Percentiles rank a stretch among this genome's conserved stretches.
These are phyloP conservation scores for Tapirus terrestris DNA, from an alignment of 2,113 vertebrate genomes.

Conservation along the genomic window DNA sequence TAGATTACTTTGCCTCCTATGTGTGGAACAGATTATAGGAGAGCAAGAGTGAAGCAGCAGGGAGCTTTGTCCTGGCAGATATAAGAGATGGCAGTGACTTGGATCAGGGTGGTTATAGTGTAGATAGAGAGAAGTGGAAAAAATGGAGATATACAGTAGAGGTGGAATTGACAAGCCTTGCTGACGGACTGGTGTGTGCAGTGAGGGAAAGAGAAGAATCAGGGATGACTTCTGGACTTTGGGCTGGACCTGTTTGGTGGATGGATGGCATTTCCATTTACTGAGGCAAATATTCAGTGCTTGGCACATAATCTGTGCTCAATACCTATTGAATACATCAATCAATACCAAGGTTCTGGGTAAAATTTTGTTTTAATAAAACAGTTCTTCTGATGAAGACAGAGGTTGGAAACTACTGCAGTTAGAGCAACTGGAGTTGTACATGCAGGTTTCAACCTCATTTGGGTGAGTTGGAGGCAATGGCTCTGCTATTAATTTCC, in stretches of 20 bases:
- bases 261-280: background rate
- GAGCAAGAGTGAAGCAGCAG: background rate
- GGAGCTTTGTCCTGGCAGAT: background rate
- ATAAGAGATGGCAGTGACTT: background rate
- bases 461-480: background rate
- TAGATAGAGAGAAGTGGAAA: background rate
- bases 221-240: background rate
- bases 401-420: background rate
- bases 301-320: background rate
- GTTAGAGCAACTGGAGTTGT: background rate
- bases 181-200: background rate
- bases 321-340: background rate
- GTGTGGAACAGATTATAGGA: background rate
- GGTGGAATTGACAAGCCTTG: background rate
- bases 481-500: background rate
- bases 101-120: background rate
- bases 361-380: background rate
- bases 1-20: background rate
- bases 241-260: background rate
- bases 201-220: background rate
- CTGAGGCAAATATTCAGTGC: background rate
- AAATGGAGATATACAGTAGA: background rate
- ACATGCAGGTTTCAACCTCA: background rate
- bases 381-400: background rate
- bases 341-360: background rate